phyloP scores from a whole-genome alignment of 2,113 vertebrate species.

The Sisor rabdophorus region DNA sequence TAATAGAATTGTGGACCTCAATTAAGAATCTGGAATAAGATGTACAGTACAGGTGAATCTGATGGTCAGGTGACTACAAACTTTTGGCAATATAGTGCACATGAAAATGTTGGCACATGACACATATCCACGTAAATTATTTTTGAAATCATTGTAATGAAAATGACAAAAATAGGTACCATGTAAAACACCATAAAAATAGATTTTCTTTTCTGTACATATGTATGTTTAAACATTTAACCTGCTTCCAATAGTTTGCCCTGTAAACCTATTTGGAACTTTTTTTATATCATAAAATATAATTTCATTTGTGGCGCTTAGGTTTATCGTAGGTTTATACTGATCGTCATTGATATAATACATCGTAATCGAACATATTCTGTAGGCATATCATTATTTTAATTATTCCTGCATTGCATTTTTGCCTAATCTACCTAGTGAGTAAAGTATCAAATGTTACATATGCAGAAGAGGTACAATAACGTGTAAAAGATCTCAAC shows the following conservation, averaged over 20 bases:
- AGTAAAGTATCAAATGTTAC: conserved; percentile 4
- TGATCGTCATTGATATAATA: not conserved
- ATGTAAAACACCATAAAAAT: conserved; percentile 27
- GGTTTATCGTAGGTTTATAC: not conserved
- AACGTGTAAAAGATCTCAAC: not conserved
- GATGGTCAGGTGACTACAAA: too few relatives aligned
- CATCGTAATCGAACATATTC: not conserved
- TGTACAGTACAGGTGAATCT: too few relatives aligned
- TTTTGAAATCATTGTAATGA: conserved; percentile 25
- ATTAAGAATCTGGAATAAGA: too few relatives aligned
- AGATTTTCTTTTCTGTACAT: conserved; percentile 7
- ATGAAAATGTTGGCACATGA: conserved; percentile 34
- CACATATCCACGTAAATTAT: conserved; percentile 36
- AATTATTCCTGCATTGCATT: not conserved
- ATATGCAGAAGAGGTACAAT: not conserved
- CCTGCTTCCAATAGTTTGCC: not conserved
- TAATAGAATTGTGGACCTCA: too few relatives aligned
- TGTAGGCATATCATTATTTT: conserved; percentile 11
- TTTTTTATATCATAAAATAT: not conserved
- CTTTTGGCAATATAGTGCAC: too few relatives aligned
- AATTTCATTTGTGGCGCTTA: not conserved
- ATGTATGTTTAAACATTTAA: not conserved
- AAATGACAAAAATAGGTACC: not conserved
- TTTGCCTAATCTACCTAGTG: not conserved
- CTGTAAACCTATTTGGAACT: not conserved